Conservation (phyloP, 2,797 vertebrate genomes). For the Brachymystax lenok region DNA sequence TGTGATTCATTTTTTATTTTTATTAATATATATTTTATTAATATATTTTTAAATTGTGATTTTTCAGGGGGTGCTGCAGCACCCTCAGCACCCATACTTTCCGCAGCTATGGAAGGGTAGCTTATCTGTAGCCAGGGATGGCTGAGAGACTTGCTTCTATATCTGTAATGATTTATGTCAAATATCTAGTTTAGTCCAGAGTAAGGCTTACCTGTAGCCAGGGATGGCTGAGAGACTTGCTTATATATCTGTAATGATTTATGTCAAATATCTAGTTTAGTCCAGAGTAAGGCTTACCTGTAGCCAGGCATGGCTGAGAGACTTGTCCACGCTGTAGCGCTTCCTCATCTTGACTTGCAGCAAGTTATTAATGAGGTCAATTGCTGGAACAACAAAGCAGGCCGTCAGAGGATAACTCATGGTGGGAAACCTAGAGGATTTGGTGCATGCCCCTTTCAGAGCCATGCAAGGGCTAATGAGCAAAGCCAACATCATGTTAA, state of each 20-base stretch:
- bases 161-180: too few relatives aligned
- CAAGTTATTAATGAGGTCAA: constrained; percentile 97
- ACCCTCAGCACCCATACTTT: too few relatives aligned
- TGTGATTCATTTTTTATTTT: too few relatives aligned
- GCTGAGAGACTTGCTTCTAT: constrained; percentile 78
- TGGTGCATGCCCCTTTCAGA: constrained; percentile 30
- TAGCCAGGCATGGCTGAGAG: too few relatives aligned
- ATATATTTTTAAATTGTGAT: too few relatives aligned
- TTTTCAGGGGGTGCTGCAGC: too few relatives aligned
- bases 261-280: too few relatives aligned
- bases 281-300: too few relatives aligned
- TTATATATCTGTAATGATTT: too few relatives aligned
- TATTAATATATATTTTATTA: too few relatives aligned
- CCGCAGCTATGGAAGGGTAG: background rate
- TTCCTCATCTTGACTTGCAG: constrained; percentile 99
- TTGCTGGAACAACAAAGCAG: constrained; percentile 80
- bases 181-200: too few relatives aligned
- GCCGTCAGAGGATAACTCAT: constrained; percentile 39
- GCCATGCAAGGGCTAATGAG: constrained; percentile 71
- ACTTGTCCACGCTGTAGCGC: constrained; percentile 94
- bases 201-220: too few relatives aligned
- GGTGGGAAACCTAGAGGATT: constrained; percentile 44
- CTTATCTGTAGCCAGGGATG: constrained; percentile 71
- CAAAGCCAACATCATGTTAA: constrained; percentile 81
- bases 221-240: constrained; percentile 88